Conservation (phyloP, 2,888 invertebrate species). For the Mimachlamys varia region DNA sequence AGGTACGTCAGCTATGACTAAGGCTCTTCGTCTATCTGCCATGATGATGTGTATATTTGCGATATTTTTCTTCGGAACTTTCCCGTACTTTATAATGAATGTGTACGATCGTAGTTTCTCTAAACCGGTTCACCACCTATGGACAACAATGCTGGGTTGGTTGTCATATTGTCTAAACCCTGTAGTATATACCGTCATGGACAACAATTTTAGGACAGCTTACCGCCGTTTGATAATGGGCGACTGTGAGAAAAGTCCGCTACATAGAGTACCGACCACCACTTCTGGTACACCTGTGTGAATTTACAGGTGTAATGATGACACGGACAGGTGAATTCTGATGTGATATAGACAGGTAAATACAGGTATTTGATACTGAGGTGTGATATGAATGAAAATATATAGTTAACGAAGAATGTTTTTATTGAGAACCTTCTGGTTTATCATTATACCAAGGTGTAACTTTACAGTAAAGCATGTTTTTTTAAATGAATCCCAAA, state of each 20-base stretch:
- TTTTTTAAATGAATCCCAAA: too few relatives aligned
- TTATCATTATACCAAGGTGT: background rate
- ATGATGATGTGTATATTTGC: conserved; percentile 76
- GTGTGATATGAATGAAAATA: background rate
- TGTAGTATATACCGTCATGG: conserved; percentile 73
- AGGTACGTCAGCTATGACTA: conserved; percentile 63
- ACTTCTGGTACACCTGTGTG: background rate
- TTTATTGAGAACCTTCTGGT: background rate
- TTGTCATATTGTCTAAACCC: conserved; percentile 72
- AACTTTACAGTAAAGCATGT: background rate
- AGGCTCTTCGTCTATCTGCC: conserved; percentile 70
- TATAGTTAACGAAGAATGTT: background rate
- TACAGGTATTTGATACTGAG: background rate
- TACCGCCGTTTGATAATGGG: conserved; percentile 67
- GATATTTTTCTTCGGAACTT: conserved; percentile 71
- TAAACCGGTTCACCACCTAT: conserved; percentile 69
- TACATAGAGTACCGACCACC: conserved; percentile 46
- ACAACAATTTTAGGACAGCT: conserved; percentile 71
- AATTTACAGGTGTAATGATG: background rate
- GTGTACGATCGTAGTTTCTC: conserved; percentile 64
- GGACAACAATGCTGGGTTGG: conserved; percentile 74
- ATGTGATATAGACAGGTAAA: background rate
- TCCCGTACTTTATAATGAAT: conserved; percentile 73
- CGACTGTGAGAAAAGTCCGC: conserved; percentile 64
- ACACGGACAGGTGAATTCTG: background rate